These are phyloP conservation scores for Hemiscyllium ocellatum DNA, from an alignment of 2,113 vertebrate genomes.

Conservation along the genomic window DNA sequence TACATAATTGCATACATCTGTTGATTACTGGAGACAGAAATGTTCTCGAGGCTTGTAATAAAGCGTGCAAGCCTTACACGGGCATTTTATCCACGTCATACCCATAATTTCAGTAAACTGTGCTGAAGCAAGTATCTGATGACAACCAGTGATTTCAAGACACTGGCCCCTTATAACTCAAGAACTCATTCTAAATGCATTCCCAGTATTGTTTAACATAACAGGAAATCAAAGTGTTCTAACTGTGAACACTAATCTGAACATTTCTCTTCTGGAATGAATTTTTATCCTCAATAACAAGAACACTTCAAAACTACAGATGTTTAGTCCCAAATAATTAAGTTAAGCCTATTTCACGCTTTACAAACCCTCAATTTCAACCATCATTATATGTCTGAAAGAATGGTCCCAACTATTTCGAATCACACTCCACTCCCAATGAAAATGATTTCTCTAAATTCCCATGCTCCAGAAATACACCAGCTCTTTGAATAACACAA, in stretches of 20 bases:
- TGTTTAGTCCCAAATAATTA: neutral
- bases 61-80: neutral
- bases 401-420: constrained; percentile 27
- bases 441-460: constrained; percentile 17
- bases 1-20: neutral
- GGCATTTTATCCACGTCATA: neutral
- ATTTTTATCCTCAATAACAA: neutral
- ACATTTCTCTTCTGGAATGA: neutral
- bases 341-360: neutral
- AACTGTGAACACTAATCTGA: neutral
- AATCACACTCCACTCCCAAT: neutral
- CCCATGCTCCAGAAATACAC: constrained; percentile 16
- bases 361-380: neutral
- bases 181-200: neutral
- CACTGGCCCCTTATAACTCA: neutral
- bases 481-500: neutral
- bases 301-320: neutral
- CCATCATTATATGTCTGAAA: neutral
- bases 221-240: neutral
- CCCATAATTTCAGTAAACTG: neutral
- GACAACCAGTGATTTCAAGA: neutral
- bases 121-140: neutral
- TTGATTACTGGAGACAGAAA: neutral
- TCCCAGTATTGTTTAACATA: neutral
- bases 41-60: neutral